A percentile compares a stretch with the other conserved stretches of the same genome.
phyloP scores from a whole-genome alignment of 2,888 invertebrate species.

The Lasioglossum vierecki region DNA sequence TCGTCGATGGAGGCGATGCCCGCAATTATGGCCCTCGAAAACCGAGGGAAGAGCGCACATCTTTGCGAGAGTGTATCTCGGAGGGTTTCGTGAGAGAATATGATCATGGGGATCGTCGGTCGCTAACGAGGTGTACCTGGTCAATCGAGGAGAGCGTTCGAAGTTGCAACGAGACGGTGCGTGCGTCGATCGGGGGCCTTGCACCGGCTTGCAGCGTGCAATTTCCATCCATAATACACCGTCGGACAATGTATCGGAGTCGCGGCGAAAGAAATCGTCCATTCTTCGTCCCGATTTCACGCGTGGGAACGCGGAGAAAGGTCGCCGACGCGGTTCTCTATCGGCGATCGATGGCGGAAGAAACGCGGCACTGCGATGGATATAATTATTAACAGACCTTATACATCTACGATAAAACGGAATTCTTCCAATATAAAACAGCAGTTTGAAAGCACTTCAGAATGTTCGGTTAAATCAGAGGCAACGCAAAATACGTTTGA shows the following conservation, averaged over 20 bases:
- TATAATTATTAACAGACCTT: not conserved
- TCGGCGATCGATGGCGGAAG: constrained; percentile 52
- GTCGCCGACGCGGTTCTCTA: constrained; percentile 59
- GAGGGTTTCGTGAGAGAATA: constrained; percentile 14
- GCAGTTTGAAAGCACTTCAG: not conserved
- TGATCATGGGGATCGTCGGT: not conserved
- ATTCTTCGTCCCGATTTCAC: constrained; percentile 60
- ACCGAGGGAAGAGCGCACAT: not conserved
- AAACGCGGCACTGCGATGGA: not conserved
- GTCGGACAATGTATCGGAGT: constrained; percentile 57
- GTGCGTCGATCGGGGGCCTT: constrained; percentile 22
- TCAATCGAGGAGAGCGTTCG: not conserved
- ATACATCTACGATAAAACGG: not conserved
- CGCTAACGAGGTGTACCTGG: constrained; percentile 9
- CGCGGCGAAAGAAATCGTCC: constrained; percentile 50
- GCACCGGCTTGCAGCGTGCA: constrained; percentile 10
- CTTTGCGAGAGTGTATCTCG: not conserved
- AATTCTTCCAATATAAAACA: too few species aligned
- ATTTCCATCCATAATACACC: constrained; percentile 46
- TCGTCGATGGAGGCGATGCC: not conserved
- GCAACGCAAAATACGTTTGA: too few species aligned
- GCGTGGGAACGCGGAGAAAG: constrained; percentile 71
- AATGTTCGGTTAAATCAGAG: too few species aligned
- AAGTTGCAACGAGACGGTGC: not conserved
- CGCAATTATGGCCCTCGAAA: not conserved